Evolutionary conservation across 2,113 vertebrate genomes (phyloP), one percentile per base, ranked within the genome.

Genomic region (Sebastes schlegelii): DNA sequence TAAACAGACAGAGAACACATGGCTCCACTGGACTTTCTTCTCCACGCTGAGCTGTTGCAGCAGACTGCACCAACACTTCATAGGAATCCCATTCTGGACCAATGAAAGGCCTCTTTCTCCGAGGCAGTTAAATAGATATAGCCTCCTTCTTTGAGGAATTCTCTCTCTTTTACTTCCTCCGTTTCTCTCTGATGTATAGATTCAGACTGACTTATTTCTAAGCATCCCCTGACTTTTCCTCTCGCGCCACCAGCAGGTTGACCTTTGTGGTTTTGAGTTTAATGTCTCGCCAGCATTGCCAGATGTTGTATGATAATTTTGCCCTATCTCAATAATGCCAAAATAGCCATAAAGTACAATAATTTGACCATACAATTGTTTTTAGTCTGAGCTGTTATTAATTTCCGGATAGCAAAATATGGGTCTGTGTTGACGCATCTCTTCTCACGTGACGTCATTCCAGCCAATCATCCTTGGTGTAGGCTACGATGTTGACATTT

Each of bases 1-100:
- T 93, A 95, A 93, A 93, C 91, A 92, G 88, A 93, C 82, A 90
- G 79, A 68, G 87, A 93, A 91, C 92, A 91, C 92, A 92, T 91
- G 94, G 88, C 88, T 93, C 77, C 75, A 46, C 85, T 86, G 90
- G 81, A 91, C 84, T 89, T 88, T 91, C 86, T 82, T 86, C 85
- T 79, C 77, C 80, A 48, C 68, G 45, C 74, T 89, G 83, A 84
- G 85, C 78, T 75, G 80, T 74, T 91, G 82, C 91, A 80, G 81
- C 83, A 84, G 82, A 65, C 91, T 75, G 67, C 74, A 57, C 72
- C 17, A 6, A 86, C 88, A 86, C 79, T 86, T 89, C 80, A 79
- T 85, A 86, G 86, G 82, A 90, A 87, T 92, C 89, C 70, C 23
- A 74, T 89, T 86, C 68, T 79, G 48, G 58, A 55, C 68, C 70